Evolutionary conservation across 2,113 vertebrate species (phyloP).

Genomic region (Dicentrarchus labrax): DNA sequence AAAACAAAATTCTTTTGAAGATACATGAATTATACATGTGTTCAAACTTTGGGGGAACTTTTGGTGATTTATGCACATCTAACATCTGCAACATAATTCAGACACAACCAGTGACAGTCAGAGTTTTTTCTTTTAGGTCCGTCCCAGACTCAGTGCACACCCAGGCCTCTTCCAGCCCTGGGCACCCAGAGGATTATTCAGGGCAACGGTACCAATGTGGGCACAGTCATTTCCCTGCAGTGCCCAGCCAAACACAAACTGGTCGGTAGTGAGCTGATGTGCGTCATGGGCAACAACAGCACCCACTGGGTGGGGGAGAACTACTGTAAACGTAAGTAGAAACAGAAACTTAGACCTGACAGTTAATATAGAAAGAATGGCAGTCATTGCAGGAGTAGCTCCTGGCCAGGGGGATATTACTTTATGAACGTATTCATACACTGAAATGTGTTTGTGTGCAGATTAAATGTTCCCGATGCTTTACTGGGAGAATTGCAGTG

Average conservation of each 20-base stretch:
- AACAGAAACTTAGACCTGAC: not conserved
- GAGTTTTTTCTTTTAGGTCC: constrained; percentile 50
- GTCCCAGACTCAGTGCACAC: constrained; percentile 84
- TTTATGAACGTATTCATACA: not conserved
- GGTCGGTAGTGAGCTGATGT: constrained; percentile 82
- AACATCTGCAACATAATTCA: constrained; percentile 17
- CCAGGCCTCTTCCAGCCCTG: constrained; percentile 78
- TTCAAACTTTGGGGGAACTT: constrained; percentile 12
- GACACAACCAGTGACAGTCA: not conserved
- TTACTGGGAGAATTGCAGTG: constrained; percentile 35
- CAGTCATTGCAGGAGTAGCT: not conserved
- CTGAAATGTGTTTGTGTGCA: constrained; percentile 14
- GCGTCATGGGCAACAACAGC: constrained; percentile 83
- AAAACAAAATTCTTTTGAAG: constrained; percentile 41
- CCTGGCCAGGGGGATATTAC: not conserved
- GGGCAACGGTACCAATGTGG: constrained; percentile 88
- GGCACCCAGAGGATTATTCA: constrained; percentile 86
- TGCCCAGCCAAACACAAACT: constrained; percentile 87
- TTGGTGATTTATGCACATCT: constrained; percentile 12
- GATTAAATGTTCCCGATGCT: constrained; percentile 38
- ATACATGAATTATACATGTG: constrained; percentile 40
- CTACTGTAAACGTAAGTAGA: constrained; percentile 88
- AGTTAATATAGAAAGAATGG: constrained; percentile 7
- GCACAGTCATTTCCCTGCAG: constrained; percentile 87
- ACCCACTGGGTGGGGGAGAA: constrained; percentile 87